Base-by-base conservation (phyloP, 1,140 invertebrate genomes). In the Drosophila pruinosa region DNA sequence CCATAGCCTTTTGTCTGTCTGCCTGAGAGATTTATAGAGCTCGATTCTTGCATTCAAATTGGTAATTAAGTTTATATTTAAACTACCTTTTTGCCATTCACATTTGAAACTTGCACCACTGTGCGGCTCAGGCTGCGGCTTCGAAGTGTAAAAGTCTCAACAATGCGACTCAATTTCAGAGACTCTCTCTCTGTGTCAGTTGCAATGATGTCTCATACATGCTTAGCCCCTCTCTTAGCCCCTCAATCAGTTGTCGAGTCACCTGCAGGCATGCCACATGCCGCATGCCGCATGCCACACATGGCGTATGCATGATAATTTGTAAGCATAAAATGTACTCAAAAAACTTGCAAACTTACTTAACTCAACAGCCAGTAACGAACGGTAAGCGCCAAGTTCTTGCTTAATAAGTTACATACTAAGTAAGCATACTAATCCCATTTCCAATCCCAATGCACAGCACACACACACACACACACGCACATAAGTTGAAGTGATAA, bases 261-360 rank as follows among this genome's bases (percentile, higher is more conserved):
- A 47, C 43, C 43, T 50, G 26, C 26, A 28, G 26, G 26, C 24
- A 22, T n/a, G 12, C 53, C 34, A 74, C 47, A 36, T 5, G 71
- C 36, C 72, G 71, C 47, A 75, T 74, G 36, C 36, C n/a, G n/a
- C n/a, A n/a, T n/a, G n/a, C n/a, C n/a, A n/a, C n/a, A n/a, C n/a
- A 36, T 5, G 71, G 45, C 72, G 71, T 53, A 75, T 74, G 36
- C 36, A 34, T 57, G 36, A 74, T 75, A 72, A 34, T 72, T 34
- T 54, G 28, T 53, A 26, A 31, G 47, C 19, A 50, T 22, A 24
- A 22, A 43, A 45, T 45, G 43, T 7, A 8, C 4, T 45, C 21
- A 31, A 7, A 3, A 48, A 48, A 48, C 45, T 48, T 28, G 12
- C 3, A 15, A 28, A 48, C 45, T 48, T 48, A 17, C 24, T 48